Conservation (phyloP, 2,113 vertebrate species). For the Fulica atra region DNA sequence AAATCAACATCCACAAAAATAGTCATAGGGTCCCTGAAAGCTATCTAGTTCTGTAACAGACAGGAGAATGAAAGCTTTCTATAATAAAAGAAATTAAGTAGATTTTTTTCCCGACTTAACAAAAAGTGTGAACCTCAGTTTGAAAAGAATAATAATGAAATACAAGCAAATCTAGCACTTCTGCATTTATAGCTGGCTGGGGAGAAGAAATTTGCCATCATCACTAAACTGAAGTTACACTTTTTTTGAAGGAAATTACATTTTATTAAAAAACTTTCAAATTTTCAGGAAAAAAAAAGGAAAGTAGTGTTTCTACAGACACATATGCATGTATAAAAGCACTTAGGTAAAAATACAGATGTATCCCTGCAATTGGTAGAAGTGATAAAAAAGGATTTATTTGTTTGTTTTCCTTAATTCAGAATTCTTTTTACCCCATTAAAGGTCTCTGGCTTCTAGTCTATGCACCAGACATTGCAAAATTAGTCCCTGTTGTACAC, state of each 20-base stretch:
- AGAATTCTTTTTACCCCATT: neutral
- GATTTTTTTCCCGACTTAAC: neutral
- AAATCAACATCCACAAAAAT: neutral
- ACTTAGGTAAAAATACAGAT: fast-evolving
- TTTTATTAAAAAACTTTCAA: neutral
- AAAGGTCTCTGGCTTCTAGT: slow-evolving; percentile 13
- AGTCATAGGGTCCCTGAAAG: neutral
- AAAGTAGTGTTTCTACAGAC: neutral
- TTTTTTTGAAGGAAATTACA: neutral
- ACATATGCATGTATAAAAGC: neutral
- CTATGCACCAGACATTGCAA: neutral
- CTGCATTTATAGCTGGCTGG: neutral
- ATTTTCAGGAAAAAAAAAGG: neutral
- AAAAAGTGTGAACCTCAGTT: neutral
- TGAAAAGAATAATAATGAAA: neutral
- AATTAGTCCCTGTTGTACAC: slow-evolving; percentile 5
- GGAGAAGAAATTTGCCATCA: neutral
- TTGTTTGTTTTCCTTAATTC: neutral
- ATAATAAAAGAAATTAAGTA: neutral
- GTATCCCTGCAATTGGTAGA: neutral
- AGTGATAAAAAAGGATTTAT: neutral
- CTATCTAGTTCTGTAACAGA: neutral
- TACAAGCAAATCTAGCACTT: neutral
- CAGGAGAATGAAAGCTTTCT: neutral
- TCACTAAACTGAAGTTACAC: neutral